A percentile compares a stretch with the other conserved stretches of the same genome.
Evolutionary conservation across 2,797 vertebrate species (phyloP).

Genomic region (Paramormyrops hopkinsi): DNA sequence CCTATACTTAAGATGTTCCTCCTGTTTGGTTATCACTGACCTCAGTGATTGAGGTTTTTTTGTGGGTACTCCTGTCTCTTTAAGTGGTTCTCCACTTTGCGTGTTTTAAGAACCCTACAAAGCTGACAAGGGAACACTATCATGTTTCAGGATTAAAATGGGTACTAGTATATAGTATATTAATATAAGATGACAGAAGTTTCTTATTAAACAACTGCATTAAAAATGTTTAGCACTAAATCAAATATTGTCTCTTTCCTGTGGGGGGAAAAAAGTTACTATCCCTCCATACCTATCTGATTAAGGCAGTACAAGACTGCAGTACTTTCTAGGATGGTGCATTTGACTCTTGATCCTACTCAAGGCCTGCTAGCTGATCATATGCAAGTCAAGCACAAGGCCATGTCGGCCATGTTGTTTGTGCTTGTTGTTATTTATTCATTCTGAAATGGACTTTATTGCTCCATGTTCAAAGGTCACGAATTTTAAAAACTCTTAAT

Average conservation of each 20-base stretch:
- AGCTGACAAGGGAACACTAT: not conserved
- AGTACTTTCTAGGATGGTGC: not conserved
- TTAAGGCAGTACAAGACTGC: not conserved
- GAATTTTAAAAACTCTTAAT: not conserved
- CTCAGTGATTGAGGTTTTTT: not conserved
- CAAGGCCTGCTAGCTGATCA: not conserved
- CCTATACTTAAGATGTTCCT: not conserved
- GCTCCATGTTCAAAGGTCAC: not conserved
- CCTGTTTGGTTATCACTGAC: not conserved
- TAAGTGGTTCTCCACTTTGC: not conserved
- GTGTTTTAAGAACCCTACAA: not conserved
- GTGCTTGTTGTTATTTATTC: not conserved
- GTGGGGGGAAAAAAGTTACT: not conserved
- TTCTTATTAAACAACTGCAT: not conserved
- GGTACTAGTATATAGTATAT: not conserved
- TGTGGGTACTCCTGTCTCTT: not conserved
- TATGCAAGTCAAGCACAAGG: not conserved
- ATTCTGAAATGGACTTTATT: not conserved
- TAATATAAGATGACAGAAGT: not conserved
- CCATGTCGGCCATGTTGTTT: not conserved
- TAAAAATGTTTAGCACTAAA: not conserved
- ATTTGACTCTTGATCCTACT: not conserved
- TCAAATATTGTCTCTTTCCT: not conserved
- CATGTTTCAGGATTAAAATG: not conserved
- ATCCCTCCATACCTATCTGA: not conserved